A percentile compares a stretch with the other conserved stretches of the same genome.
Evolutionary conservation across 1,140 invertebrate genomes (phyloP).

Genomic region (Eupristina koningsbergeri): DNA sequence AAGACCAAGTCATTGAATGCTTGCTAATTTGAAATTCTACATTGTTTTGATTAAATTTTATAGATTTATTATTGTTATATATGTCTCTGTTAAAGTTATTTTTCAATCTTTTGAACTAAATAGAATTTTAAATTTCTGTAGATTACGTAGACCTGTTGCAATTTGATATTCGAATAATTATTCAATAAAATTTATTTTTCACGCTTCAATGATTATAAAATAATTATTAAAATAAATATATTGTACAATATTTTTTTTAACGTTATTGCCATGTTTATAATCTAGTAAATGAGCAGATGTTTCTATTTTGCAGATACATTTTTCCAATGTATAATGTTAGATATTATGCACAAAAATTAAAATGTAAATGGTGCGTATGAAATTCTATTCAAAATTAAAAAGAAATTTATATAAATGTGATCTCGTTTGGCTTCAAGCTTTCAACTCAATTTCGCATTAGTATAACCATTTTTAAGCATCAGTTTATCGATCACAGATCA

Average conservation of each 20-base stretch:
- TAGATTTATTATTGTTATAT: background rate
- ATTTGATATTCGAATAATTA: background rate
- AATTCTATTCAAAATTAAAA: background rate
- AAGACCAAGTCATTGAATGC: background rate
- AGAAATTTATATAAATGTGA: background rate
- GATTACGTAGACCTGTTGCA: background rate
- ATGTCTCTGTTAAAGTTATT: too few species aligned
- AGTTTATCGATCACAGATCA: background rate
- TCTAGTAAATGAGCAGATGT: background rate
- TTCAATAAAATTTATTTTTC: background rate
- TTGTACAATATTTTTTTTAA: background rate
- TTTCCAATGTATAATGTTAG: background rate
- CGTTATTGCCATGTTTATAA: background rate
- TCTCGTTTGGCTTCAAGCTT: background rate
- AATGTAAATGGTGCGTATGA: background rate
- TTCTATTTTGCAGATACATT: background rate
- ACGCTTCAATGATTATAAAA: background rate
- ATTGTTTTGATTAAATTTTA: conserved; percentile 15
- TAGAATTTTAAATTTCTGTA: background rate
- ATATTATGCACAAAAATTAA: too few species aligned
- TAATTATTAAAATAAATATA: background rate
- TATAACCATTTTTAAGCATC: background rate
- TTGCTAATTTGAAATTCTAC: conserved; percentile 15
- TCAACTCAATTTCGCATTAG: background rate
- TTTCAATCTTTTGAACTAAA: too few species aligned